Percentiles rank a stretch among this genome's conserved stretches.
phyloP scores from a whole-genome alignment of 2,113 vertebrate genomes.

The Dromas ardeola region DNA sequence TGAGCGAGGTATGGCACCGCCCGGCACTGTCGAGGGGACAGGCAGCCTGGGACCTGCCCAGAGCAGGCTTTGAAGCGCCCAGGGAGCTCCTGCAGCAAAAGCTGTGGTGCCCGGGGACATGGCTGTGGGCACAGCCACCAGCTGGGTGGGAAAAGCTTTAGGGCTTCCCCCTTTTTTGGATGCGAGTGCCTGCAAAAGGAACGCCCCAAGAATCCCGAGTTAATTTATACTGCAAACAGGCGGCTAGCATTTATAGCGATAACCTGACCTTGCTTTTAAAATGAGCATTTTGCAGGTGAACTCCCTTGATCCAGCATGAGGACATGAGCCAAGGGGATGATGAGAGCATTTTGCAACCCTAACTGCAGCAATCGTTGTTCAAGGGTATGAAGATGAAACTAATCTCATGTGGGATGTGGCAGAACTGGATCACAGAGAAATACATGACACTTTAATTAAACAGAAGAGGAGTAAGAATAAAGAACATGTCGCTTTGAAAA shows the following conservation, averaged over 20 bases:
- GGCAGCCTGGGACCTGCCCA: neutral
- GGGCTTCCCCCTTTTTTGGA: neutral
- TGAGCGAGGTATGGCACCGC: fast-evolving
- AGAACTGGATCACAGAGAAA: neutral
- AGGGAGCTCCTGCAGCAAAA: fast-evolving
- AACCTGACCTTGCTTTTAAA: neutral
- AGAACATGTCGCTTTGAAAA: neutral
- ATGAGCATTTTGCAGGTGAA: neutral
- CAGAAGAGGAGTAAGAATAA: neutral
- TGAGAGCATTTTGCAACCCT: neutral
- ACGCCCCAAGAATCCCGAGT: neutral
- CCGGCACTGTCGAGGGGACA: neutral
- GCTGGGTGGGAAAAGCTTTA: neutral
- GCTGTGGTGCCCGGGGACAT: neutral
- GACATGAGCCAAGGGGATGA: neutral
- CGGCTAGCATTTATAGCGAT: neutral
- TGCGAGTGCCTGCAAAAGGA: neutral
- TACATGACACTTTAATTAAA: neutral
- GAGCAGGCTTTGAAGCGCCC: neutral
- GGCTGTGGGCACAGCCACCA: neutral
- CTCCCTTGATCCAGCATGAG: neutral
- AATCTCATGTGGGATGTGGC: neutral
- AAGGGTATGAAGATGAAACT: neutral
- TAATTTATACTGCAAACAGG: neutral
- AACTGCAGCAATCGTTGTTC: neutral